phyloP scores from a whole-genome alignment of 2,888 invertebrate genomes.

The Malthinus flaveolus region DNA sequence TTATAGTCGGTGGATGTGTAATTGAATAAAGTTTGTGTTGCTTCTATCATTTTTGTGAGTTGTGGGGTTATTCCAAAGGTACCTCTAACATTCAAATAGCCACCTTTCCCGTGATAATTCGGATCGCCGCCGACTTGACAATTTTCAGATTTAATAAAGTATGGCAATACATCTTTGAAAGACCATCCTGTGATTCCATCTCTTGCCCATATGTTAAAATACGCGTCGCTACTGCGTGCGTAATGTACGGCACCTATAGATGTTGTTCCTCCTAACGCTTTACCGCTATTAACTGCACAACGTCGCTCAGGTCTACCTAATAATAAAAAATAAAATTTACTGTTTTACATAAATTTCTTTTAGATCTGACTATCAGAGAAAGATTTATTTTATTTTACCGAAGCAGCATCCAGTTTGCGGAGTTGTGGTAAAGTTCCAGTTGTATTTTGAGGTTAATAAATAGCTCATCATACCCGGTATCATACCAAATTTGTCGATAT shows the following conservation, averaged over 20 bases:
- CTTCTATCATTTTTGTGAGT: conserved; percentile 61
- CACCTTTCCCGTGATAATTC: background rate
- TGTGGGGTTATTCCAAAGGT: background rate
- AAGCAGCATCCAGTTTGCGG: no score
- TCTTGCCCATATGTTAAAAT: conserved; percentile 5
- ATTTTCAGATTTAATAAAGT: conserved; percentile 46
- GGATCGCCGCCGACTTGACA: background rate
- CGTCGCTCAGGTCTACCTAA: conserved; percentile 4
- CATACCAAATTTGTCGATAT: no score
- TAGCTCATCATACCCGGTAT: no score
- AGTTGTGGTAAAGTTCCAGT: no score
- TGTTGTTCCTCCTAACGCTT: conserved; percentile 57
- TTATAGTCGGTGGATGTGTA: no score
- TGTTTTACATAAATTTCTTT: no score
- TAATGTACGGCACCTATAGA: conserved; percentile 57
- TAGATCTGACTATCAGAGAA: no score
- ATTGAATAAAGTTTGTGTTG: conserved; percentile 69
- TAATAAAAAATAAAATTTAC: no score
- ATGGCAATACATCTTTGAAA: conserved; percentile 61
- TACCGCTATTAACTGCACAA: conserved; percentile 44
- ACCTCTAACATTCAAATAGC: background rate
- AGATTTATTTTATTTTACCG: no score
- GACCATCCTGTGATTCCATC: conserved; percentile 54
- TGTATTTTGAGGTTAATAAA: no score
- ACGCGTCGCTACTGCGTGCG: conserved; percentile 55